Evolutionary conservation across 2,797 vertebrate species (phyloP).

Genomic region (Molossus molossus): DNA sequence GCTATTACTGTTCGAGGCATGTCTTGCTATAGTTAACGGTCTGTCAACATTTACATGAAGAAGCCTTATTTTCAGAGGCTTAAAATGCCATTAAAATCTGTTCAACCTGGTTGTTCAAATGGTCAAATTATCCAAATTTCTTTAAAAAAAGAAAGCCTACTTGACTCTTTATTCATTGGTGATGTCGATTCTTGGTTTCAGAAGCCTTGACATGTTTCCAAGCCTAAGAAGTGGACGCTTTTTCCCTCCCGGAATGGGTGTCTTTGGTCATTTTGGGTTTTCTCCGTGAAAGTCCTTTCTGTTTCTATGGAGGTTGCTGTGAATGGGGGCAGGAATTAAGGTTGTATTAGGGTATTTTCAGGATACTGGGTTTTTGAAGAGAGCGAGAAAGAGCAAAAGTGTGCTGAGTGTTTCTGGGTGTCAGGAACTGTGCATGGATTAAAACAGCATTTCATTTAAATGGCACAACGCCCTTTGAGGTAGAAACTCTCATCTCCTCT

Average conservation of each 20-base stretch:
- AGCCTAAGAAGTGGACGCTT: not conserved
- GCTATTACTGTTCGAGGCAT: conserved; percentile 65
- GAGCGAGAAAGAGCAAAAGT: not conserved
- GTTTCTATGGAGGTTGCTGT: not conserved
- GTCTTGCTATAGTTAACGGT: conserved; percentile 71
- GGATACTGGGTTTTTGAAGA: not conserved
- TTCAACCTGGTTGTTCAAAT: conserved; percentile 78
- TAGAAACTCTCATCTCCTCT: not conserved
- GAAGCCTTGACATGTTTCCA: not conserved
- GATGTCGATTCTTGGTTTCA: not conserved
- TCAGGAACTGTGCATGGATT: too few species aligned
- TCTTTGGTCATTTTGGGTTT: not conserved
- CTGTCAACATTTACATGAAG: conserved; percentile 79
- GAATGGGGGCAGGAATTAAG: too few species aligned
- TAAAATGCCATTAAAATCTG: conserved; percentile 82
- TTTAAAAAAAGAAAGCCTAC: conserved; percentile 70
- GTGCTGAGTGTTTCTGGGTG: rapidly evolving
- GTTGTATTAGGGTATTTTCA: not conserved
- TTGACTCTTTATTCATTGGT: conserved; percentile 53
- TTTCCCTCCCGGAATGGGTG: not conserved
- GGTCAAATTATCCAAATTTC: conserved; percentile 83
- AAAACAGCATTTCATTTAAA: not conserved
- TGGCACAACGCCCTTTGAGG: rapidly evolving
- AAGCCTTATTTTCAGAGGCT: conserved; percentile 73
- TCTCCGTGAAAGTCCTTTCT: not conserved